phyloP scores from a whole-genome alignment of 2,888 invertebrate species.

The Lasioglossum marginatum region DNA sequence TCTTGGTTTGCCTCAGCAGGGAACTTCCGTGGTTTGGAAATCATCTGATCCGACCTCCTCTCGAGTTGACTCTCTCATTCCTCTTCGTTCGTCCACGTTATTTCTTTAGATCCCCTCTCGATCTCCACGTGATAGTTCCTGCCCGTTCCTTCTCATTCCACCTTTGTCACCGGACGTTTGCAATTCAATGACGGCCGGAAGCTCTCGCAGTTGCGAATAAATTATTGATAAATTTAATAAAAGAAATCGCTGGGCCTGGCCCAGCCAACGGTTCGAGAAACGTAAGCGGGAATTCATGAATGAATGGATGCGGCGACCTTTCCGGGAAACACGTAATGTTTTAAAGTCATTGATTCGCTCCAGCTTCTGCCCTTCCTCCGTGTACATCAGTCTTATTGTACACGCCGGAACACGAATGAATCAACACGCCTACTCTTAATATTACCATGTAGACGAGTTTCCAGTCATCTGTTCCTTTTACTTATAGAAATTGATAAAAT shows the following conservation, averaged over 20 bases:
- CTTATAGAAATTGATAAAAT: neutral
- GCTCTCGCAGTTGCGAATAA: constrained; percentile 37
- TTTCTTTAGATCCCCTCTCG: constrained; percentile 22
- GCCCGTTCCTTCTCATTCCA: constrained; percentile 35
- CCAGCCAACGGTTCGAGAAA: constrained; percentile 2
- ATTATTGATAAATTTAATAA: constrained; percentile 43
- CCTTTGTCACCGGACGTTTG: constrained; percentile 39
- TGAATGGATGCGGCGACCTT: constrained; percentile 50
- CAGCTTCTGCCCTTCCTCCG: neutral
- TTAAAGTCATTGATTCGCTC: constrained; percentile 52
- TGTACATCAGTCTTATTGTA: constrained; percentile 19
- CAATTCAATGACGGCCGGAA: constrained; percentile 34
- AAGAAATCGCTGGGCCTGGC: constrained; percentile 1
- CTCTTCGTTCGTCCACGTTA: constrained; percentile 2
- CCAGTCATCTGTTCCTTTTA: neutral
- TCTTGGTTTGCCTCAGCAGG: too few species aligned
- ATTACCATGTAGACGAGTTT: neutral
- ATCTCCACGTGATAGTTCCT: constrained; percentile 36
- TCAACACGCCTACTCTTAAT: neutral
- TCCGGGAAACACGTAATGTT: constrained; percentile 47
- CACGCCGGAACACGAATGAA: neutral
- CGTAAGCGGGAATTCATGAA: constrained; percentile 50
- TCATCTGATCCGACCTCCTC: constrained; percentile 19
- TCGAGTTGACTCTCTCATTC: constrained; percentile 4
- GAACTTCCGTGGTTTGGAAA: constrained; percentile 13